A percentile compares a stretch with the other conserved stretches of the same genome.
Evolutionary conservation across 2,797 vertebrate genomes (phyloP).

Genomic region (Gadopsis marmoratus): DNA sequence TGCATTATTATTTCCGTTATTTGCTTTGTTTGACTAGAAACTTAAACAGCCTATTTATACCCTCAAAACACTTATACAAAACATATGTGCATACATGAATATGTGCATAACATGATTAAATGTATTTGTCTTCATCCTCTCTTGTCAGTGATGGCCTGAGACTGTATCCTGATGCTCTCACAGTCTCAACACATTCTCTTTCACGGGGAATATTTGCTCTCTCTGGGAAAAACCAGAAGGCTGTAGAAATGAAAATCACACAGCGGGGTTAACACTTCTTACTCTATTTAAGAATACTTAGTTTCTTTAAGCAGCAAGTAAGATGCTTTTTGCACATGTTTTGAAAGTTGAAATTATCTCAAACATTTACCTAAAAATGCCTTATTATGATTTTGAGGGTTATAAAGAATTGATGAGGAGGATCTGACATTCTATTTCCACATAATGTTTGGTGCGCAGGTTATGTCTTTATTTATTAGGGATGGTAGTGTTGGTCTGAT

Average conservation of each 20-base stretch:
- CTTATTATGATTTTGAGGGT: background rate
- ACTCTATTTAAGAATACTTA: background rate
- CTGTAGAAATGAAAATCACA: conserved; percentile 30
- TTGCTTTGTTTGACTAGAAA: conserved; percentile 5
- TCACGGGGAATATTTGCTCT: conserved; percentile 37
- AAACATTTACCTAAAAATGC: background rate
- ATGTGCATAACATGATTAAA: conserved; percentile 12
- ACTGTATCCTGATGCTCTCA: conserved; percentile 49
- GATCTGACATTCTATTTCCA: background rate
- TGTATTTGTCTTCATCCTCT: conserved; percentile 44
- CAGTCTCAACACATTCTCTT: conserved; percentile 33
- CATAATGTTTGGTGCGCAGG: background rate
- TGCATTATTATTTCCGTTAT: conserved; percentile 6
- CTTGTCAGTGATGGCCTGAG: conserved; percentile 69
- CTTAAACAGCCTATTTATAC: background rate
- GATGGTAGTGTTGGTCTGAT: no score
- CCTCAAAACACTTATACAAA: background rate
- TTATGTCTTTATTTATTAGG: conserved; percentile 5
- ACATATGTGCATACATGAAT: background rate
- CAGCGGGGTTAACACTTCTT: conserved; percentile 23
- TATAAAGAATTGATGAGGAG: background rate
- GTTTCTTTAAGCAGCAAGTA: background rate
- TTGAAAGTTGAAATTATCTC: background rate
- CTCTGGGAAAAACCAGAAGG: conserved; percentile 39
- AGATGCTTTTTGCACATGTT: background rate